These are phyloP conservation scores for Phaenicophaeus curvirostris DNA, from an alignment of 2,797 vertebrate species.

Conservation along the genomic window DNA sequence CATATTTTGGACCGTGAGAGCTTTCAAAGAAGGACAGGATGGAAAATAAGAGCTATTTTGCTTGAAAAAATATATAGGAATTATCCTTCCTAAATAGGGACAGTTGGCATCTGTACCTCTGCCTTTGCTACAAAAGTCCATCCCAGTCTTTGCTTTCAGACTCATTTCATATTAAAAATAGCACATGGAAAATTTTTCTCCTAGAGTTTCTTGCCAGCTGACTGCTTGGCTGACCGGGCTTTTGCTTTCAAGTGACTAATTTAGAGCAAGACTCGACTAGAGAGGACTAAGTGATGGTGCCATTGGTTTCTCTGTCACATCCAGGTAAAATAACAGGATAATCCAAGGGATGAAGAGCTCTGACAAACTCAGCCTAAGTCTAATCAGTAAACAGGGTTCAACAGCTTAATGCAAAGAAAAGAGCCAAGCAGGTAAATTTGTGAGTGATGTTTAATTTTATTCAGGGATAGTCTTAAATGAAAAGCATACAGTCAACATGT, in stretches of 20 bases:
- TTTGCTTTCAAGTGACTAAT: constrained; percentile 44
- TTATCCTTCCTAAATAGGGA: constrained; percentile 59
- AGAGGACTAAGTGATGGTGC: not conserved
- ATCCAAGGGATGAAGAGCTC: not conserved
- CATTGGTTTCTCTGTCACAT: not conserved
- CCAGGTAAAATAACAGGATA: not conserved
- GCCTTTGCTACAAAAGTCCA: constrained; percentile 25
- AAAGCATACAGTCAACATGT: not conserved
- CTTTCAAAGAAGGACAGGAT: constrained; percentile 42
- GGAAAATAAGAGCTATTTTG: constrained; percentile 56
- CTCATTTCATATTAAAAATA: constrained; percentile 59
- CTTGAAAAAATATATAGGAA: constrained; percentile 18
- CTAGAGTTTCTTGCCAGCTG: constrained; percentile 64
- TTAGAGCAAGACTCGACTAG: not conserved
- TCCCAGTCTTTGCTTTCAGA: constrained; percentile 50
- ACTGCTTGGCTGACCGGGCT: not conserved
- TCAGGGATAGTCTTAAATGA: not conserved
- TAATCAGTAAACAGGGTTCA: not conserved
- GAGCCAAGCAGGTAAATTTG: not conserved
- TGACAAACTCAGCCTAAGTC: not conserved
- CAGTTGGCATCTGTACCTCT: constrained; percentile 45
- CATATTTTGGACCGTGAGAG: constrained; percentile 65
- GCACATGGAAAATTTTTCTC: constrained; percentile 70
- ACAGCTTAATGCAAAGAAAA: accelerated
- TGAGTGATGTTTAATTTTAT: not conserved